Conservation (phyloP, 2,113 vertebrate genomes). For the Meleagris gallopavo region DNA sequence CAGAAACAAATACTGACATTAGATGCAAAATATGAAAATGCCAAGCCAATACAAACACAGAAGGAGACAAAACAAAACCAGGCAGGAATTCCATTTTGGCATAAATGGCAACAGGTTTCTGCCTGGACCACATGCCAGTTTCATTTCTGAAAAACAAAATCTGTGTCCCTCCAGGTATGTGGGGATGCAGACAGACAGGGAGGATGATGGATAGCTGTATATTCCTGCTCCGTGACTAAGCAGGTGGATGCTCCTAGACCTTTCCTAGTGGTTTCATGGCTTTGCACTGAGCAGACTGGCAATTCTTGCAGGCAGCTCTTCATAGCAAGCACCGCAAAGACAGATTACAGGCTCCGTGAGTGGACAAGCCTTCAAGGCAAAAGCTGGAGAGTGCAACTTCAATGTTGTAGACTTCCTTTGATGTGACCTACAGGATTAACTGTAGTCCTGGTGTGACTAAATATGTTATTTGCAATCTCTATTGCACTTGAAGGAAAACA, state of each 20-base stretch:
- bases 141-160: background rate
- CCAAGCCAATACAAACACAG: conserved; percentile 54
- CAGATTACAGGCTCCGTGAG: background rate
- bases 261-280: background rate
- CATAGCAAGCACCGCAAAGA: accelerated
- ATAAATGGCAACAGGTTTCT: background rate
- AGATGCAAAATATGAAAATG: conserved; percentile 55
- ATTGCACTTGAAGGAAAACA: conserved; percentile 6
- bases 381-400: background rate
- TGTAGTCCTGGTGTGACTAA: conserved; percentile 28
- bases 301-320: background rate
- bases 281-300: background rate
- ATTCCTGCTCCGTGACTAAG: conserved; percentile 24
- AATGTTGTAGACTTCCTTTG: background rate
- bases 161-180: background rate
- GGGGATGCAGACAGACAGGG: background rate
- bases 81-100: conserved; percentile 56
- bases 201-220: background rate
- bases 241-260: background rate
- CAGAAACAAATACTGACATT: conserved; percentile 55
- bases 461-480: background rate
- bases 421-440: conserved; percentile 35
- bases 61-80: conserved; percentile 66
- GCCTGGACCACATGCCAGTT: background rate
- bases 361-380: conserved; percentile 4